Evolutionary conservation across 2,113 vertebrate genomes (phyloP).

Genomic region (Phoxinus phoxinus): DNA sequence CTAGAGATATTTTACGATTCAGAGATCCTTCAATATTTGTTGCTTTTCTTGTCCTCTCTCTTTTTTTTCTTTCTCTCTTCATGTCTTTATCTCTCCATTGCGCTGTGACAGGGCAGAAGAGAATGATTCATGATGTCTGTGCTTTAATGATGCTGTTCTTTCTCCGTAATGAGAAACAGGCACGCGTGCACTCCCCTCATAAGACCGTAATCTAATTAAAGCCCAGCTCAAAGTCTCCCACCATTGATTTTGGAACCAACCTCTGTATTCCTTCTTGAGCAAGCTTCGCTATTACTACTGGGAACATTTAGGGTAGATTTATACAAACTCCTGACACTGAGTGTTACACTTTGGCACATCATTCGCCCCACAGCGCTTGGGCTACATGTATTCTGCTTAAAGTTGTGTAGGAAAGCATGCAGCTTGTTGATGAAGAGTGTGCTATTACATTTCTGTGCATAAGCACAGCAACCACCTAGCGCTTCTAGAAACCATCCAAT

Average conservation of each 20-base stretch:
- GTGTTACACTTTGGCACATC: no score
- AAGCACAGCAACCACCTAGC: no score
- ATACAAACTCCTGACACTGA: no score
- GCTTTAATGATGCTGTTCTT: slow-evolving; percentile 27
- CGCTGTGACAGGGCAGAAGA: slow-evolving; percentile 14
- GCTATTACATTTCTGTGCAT: no score
- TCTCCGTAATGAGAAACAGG: slow-evolving; percentile 15
- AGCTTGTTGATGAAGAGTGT: no score
- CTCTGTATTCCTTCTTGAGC: not conserved
- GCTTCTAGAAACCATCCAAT: no score
- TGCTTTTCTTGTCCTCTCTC: slow-evolving; percentile 8
- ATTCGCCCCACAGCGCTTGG: no score
- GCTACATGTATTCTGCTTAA: no score
- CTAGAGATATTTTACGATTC: not conserved
- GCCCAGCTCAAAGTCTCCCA: not conserved
- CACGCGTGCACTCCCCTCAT: slow-evolving; percentile 1
- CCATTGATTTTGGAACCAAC: not conserved
- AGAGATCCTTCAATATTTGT: not conserved
- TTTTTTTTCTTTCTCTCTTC: not conserved
- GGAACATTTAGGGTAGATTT: no score
- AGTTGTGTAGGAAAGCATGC: no score
- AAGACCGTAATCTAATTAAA: slow-evolving; percentile 26
- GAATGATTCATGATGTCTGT: slow-evolving; percentile 32
- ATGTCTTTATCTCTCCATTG: not conserved
- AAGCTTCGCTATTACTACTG: not conserved